Base-by-base conservation (phyloP, 2,113 vertebrate species). In the Scartelaos histophorus region DNA sequence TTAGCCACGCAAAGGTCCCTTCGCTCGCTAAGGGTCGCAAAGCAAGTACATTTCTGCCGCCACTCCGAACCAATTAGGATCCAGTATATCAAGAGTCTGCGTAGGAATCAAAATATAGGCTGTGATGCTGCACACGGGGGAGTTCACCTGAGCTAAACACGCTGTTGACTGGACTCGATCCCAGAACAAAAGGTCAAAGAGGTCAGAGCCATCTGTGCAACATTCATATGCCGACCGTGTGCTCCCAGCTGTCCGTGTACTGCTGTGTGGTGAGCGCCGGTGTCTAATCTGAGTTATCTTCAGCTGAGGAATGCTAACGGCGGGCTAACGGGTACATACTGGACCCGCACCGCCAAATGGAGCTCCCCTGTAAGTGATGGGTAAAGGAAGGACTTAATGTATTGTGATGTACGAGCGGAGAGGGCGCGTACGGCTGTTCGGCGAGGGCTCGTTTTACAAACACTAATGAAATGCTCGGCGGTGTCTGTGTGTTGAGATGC, bases 161-260 rank as follows among this genome's bases (percentile, higher is more conserved):
- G 70, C 66, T 53, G 71, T 80, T 49, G 43, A 19, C 35, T 78
- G 76, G 69, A 73, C 82, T 71, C 53, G 5, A 49, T 80, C 64
- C 75, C 34, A 22, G 87, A 71, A 77, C 80, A 86, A 88, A 88
- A 75, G 70, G 82, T 83, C 74, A 80, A 51, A 62, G 75, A 80
- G 87, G 76, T 86, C 85, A 86, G 17, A n/a, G 49, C 79, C 87
- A 85, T 77, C 78, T 84, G 82, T 83, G 58, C 35, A 34, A 29
- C 67, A 71, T 84, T 81, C 74, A 73, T 85, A 80, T 54, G 71
- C 43, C 47, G 66, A 24, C 76, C 43, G 43, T 72, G 16, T 21
- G 68, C 49, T 61, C 85, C 25, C 82, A 76, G 80, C 76, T 78
- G 69, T 74, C 38, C 13, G 56, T 45, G 22, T 45, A 25, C 6